Base-by-base conservation (phyloP, 2,888 invertebrate genomes). In the Agrilus biguttatus region DNA sequence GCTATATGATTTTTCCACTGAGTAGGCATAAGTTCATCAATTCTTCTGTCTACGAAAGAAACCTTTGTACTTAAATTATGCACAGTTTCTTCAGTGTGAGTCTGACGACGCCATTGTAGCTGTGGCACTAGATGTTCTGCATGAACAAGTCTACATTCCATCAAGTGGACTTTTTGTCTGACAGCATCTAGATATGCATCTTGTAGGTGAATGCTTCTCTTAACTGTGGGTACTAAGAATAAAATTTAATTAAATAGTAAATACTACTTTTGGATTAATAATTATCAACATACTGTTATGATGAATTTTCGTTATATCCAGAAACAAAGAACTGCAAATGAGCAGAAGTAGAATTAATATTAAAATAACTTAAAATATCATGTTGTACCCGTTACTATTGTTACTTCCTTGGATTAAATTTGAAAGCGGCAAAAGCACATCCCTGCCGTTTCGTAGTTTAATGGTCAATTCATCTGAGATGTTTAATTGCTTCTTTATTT, bases 101-200 rank as follows among this genome's bases (percentile, higher is more conserved):
- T 60, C 47, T 67, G 63, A 45, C 68, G 58, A 45, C 61, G 55
- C 51, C 64, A 62, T 47, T 67, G 65, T 39, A 70, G 48, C 48
- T 69, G 63, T 8, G 68, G 67, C 14, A 69, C 49, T 38, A 67
- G 52, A 19, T 58, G 54, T 55, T 70, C 71, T 3, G 61, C 57
- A 48, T 60, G 58, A 35, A 60, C 55, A 51, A 70, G 61, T 33
- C 71, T 57, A 32, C 64, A 62, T 53, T 71, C 69, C 50, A 71
- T 59, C 47, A 59, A 60, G 45, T 59, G 54, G 28, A 71, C 57
- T 53, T 69, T 70, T 40, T 65, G 61, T 48, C 63, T 60, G n/a
- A 70, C 62, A 23, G 69, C 67, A 50, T 70, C 68, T 21, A 70
- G 59, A 47, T 70, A 70, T 4, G 66, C 67, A 48, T 68, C 67